Conservation (phyloP, 2,113 vertebrate genomes). For the Terrapene triunguis region DNA sequence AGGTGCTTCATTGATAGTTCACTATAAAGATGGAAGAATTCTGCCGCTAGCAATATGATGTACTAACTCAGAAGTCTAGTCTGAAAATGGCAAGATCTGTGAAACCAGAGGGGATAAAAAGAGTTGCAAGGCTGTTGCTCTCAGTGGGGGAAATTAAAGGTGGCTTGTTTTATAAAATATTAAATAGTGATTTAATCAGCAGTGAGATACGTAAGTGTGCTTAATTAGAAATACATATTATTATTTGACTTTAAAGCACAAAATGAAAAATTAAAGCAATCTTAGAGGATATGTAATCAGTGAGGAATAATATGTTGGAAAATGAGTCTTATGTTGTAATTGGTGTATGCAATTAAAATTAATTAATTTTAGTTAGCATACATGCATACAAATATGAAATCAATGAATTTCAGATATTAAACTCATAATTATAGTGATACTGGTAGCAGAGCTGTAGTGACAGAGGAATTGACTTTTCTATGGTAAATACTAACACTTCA, state of each 20-base stretch:
- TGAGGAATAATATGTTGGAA: constrained; percentile 81
- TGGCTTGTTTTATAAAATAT: constrained; percentile 81
- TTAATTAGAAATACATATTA: constrained; percentile 87
- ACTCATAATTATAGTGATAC: constrained; percentile 79
- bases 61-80: not conserved
- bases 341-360: constrained; percentile 85
- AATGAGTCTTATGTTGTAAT: constrained; percentile 84
- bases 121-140: constrained; percentile 35
- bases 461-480: constrained; percentile 57
- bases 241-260: constrained; percentile 85
- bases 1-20: constrained; percentile 53
- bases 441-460: constrained; percentile 55
- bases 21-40: constrained; percentile 37
- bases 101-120: constrained; percentile 29
- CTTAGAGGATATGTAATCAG: constrained; percentile 82
- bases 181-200: constrained; percentile 83
- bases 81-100: constrained; percentile 30
- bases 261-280: constrained; percentile 87
- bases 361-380: constrained; percentile 86
- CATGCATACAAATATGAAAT: constrained; percentile 83
- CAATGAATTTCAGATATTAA: constrained; percentile 83
- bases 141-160: constrained; percentile 73
- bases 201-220: constrained; percentile 76
- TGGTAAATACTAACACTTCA: constrained; percentile 44
- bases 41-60: constrained; percentile 2